Base-by-base conservation (phyloP, 2,113 vertebrate species). In the Dipodomys merriami region DNA sequence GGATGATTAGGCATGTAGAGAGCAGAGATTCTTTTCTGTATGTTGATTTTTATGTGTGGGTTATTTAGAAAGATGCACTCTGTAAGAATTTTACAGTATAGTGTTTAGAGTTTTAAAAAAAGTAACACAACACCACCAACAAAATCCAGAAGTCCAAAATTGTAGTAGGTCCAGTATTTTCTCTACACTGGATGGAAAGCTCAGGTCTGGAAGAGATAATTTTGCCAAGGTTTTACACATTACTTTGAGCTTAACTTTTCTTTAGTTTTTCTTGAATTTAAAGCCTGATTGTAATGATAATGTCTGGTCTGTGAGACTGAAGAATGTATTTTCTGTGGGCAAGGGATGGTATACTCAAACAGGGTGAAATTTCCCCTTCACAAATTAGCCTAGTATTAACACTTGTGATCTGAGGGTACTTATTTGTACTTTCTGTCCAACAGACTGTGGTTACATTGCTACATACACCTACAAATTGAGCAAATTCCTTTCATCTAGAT, bases 11-110 rank as follows among this genome's bases (percentile, higher is more conserved):
- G 18, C 0, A 6, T 27, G 27, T 71, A 10, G n/a, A 64, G 2
- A 25, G 19, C 4, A 44, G 39, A 33, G 1, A 39, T 2, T 0
- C 8, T 64, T 8, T 13, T 68, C 33, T 84, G 18, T 15, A 15
- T 25, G 2, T 27, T 85, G 6, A 0, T 29, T 80, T 20, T 57
- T 22, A 6, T 1, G n/a, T 18, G 25, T 49, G 4, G 22, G 2
- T 22, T 22, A 19, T 8, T 0, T 35, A 25, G 1, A 65, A 15
- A 12, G 25, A 15, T 33, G n/a, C 4, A 39, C 33, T 29, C 0
- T 30, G 3, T 65, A 83, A 64, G 23, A 39, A 12, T 23, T 23
- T 49, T 23, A 72, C 25, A 16, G 12, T 39, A 9, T 1, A 13
- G 9, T 49, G 8, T 49, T 49, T 2, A 29, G 53, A 9, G 44